Conservation (phyloP, 1,140 invertebrate species). For the Teleogryllus occipitalis region DNA sequence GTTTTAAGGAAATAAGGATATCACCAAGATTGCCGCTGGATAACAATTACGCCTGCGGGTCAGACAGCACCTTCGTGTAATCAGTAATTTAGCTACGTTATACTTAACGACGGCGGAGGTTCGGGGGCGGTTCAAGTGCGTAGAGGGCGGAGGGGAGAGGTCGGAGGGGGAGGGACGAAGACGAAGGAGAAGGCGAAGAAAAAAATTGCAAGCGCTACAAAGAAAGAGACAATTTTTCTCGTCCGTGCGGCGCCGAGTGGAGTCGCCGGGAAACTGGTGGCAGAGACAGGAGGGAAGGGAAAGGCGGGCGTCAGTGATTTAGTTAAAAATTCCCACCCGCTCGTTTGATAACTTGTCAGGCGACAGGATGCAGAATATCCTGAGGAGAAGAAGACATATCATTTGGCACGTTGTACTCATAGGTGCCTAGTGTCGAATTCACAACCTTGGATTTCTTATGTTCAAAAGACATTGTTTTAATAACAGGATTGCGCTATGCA, state of each 20-base stretch:
- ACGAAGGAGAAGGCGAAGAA: neutral
- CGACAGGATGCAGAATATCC: too few species aligned
- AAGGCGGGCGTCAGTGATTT: neutral
- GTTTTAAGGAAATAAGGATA: constrained; percentile 5
- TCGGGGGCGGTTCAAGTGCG: neutral
- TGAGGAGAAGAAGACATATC: too few species aligned
- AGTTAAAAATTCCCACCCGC: neutral
- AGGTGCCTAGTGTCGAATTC: too few species aligned
- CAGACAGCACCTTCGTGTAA: neutral
- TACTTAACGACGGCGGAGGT: neutral
- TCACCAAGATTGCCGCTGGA: neutral
- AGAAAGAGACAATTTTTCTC: neutral
- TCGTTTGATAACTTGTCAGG: too few species aligned
- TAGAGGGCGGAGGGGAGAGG: neutral
- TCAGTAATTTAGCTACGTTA: neutral
- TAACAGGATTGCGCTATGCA: too few species aligned
- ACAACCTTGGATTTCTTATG: too few species aligned
- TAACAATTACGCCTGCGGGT: neutral
- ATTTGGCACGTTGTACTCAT: too few species aligned
- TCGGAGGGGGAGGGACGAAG: neutral
- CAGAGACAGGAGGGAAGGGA: neutral
- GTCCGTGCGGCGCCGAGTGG: neutral
- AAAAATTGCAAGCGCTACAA: neutral
- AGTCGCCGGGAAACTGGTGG: neutral
- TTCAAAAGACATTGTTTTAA: too few species aligned